A percentile compares a stretch with the other conserved stretches of the same genome.
These are phyloP conservation scores for Apantesis nais DNA, from an alignment of 2,888 invertebrate genomes.

Conservation along the genomic window DNA sequence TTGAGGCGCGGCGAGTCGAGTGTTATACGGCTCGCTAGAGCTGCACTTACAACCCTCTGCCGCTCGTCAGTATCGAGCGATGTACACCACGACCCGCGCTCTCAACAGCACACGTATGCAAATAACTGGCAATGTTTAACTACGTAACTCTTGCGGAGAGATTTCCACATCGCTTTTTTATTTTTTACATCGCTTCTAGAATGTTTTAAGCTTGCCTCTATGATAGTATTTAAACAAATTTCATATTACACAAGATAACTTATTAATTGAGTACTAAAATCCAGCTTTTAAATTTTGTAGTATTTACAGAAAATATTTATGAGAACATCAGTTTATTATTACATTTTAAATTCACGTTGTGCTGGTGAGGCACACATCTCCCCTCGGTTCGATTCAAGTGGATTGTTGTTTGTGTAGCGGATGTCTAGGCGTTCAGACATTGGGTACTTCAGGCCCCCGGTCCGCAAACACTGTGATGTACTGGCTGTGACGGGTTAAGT, in stretches of 20 bases:
- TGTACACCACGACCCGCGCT: constrained; percentile 39
- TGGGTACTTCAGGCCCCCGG: constrained; percentile 40
- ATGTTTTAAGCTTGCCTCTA: constrained; percentile 52
- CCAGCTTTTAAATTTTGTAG: neutral
- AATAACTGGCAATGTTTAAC: constrained; percentile 53
- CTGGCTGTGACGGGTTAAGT: constrained; percentile 40
- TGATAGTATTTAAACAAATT: constrained; percentile 52
- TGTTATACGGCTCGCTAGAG: constrained; percentile 26
- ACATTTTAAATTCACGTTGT: constrained; percentile 35
- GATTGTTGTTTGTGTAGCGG: constrained; percentile 44
- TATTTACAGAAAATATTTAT: constrained; percentile 8
- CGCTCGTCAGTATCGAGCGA: constrained; percentile 44
- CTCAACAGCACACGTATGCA: constrained; percentile 40
- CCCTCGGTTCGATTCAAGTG: constrained; percentile 31
- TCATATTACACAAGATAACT: constrained; percentile 17
- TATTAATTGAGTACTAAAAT: neutral
- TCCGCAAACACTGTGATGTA: constrained; percentile 32
- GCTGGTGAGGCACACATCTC: constrained; percentile 27
- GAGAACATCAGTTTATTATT: constrained; percentile 22
- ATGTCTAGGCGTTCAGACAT: constrained; percentile 45
- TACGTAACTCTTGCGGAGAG: constrained; percentile 46
- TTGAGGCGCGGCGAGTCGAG: constrained; percentile 34
- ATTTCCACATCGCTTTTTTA: constrained; percentile 51
- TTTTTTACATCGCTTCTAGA: constrained; percentile 43
- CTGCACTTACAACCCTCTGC: constrained; percentile 53